Evolutionary conservation across 2,797 vertebrate species (phyloP).

Genomic region (Gallinago solitaria): DNA sequence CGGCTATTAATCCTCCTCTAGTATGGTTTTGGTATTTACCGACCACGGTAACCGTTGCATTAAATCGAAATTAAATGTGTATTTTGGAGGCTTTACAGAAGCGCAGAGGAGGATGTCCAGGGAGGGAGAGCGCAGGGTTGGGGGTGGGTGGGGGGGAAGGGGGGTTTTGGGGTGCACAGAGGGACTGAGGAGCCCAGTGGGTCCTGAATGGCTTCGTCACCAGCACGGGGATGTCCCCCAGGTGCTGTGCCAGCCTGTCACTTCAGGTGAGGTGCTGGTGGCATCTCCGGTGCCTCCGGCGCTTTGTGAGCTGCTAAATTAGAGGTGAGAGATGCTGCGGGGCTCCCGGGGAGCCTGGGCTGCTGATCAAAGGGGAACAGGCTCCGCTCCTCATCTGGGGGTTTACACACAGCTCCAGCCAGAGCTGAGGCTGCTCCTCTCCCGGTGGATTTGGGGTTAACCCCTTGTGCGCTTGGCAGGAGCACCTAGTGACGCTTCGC

Average conservation of each 20-base stretch:
- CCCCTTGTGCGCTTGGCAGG: neutral
- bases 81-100: neutral
- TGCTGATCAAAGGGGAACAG: slow-evolving; percentile 39
- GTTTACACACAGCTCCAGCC: neutral
- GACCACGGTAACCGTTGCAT: neutral
- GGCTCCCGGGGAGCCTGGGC: neutral
- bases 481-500: rapidly evolving
- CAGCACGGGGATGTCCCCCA: rapidly evolving
- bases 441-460: neutral
- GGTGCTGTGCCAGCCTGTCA: neutral
- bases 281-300: neutral
- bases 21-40: neutral
- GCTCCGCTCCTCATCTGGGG: neutral
- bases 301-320: neutral
- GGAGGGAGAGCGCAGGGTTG: neutral
- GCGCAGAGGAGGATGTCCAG: neutral
- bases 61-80: neutral
- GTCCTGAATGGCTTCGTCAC: neutral
- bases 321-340: neutral
- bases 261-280: neutral
- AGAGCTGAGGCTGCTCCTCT: neutral
- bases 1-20: neutral
- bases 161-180: neutral
- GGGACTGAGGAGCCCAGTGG: neutral
- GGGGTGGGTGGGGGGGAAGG: neutral